Percentiles rank a stretch among this genome's conserved stretches.
phyloP scores from a whole-genome alignment of 2,797 vertebrate species.

The Sebastes umbrosus region DNA sequence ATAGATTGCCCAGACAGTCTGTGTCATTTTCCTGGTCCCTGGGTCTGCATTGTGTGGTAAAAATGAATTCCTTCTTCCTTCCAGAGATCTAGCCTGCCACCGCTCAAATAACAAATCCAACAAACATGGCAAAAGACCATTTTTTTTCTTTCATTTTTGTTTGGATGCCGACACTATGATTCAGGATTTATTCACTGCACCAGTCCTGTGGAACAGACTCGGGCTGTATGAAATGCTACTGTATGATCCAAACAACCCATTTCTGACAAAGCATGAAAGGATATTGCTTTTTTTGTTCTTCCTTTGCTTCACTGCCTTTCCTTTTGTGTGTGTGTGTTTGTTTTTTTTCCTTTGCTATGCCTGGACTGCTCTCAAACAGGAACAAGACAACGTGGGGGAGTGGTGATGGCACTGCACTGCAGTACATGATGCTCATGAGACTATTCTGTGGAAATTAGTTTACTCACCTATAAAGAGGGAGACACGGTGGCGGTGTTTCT shows the following conservation, averaged over 20 bases:
- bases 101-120: conserved; percentile 67
- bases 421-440: conserved; percentile 50
- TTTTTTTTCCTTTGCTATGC: conserved; percentile 83
- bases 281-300: conserved; percentile 92
- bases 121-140: conserved; percentile 57
- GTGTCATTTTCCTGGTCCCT: conserved; percentile 46
- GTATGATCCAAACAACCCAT: conserved; percentile 58
- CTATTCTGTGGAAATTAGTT: conserved; percentile 56
- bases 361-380: conserved; percentile 85
- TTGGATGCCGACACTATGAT: conserved; percentile 55
- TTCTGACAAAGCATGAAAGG: conserved; percentile 83
- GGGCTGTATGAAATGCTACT: conserved; percentile 57
- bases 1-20: conserved; percentile 42
- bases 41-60: conserved; percentile 50
- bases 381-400: conserved; percentile 42
- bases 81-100: conserved; percentile 55
- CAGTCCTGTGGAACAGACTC: conserved; percentile 60
- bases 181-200: conserved; percentile 63
- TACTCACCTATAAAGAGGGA: conserved; percentile 42
- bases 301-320: conserved; percentile 87
- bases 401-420: conserved; percentile 53
- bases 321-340: conserved; percentile 73
- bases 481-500: conserved; percentile 10
- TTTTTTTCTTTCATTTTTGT: conserved; percentile 39
- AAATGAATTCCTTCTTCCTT: conserved; percentile 58